These are phyloP conservation scores for Agelastica alni DNA, from an alignment of 2,888 invertebrate species.

Conservation along the genomic window DNA sequence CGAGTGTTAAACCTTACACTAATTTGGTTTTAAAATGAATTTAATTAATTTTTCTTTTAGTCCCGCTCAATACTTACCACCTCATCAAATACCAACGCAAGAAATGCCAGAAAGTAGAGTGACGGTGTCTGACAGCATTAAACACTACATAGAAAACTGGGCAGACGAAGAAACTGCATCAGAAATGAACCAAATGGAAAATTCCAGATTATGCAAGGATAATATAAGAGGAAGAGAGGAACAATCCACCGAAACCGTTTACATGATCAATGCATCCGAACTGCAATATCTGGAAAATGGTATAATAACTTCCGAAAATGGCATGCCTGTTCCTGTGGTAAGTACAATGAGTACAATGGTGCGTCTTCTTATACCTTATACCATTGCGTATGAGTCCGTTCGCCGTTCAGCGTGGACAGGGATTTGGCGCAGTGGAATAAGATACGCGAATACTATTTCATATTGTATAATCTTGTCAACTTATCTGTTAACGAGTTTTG, in stretches of 20 bases:
- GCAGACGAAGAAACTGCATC: conserved; percentile 49
- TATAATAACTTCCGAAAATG: conserved; percentile 40
- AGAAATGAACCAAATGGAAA: conserved; percentile 38
- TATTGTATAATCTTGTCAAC: too few species aligned
- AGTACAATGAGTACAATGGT: too few species aligned
- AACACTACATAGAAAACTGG: conserved; percentile 53
- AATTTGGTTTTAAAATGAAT: too few species aligned
- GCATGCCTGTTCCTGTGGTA: conserved; percentile 35
- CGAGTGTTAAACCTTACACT: too few species aligned
- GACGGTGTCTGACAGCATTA: conserved; percentile 46
- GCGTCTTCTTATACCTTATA: too few species aligned
- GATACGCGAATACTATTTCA: too few species aligned
- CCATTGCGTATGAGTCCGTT: too few species aligned
- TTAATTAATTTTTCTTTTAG: conserved; percentile 29
- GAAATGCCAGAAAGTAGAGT: conserved; percentile 44
- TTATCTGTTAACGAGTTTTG: too few species aligned
- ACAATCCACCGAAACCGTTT: conserved; percentile 39
- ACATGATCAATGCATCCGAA: conserved; percentile 45
- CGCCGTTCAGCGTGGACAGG: too few species aligned
- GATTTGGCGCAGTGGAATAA: too few species aligned
- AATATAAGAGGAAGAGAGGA: conserved; percentile 34
- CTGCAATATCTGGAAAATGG: conserved; percentile 46
- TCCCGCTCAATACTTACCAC: conserved; percentile 38
- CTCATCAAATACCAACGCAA: conserved; percentile 40
- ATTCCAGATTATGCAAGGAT: conserved; percentile 30